These are phyloP conservation scores for Baronia brevicornis DNA, from an alignment of 2,888 invertebrate genomes.

Conservation along the genomic window DNA sequence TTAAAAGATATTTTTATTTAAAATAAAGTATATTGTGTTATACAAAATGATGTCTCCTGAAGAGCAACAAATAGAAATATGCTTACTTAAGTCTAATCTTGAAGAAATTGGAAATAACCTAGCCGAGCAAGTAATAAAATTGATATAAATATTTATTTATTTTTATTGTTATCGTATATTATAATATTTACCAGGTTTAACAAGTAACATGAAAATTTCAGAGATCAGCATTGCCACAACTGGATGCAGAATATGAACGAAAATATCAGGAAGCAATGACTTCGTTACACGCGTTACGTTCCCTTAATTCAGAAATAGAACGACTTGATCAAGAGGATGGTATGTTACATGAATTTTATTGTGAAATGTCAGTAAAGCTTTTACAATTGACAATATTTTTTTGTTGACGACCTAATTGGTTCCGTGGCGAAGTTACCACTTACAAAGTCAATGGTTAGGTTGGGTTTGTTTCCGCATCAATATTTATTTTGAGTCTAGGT, in stretches of 20 bases:
- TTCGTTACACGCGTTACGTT: constrained; percentile 35
- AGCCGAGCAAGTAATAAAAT: constrained; percentile 38
- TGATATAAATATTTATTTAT: constrained; percentile 7
- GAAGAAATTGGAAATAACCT: constrained; percentile 51
- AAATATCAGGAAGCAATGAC: constrained; percentile 41
- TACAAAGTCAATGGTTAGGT: too few species aligned
- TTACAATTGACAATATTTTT: too few species aligned
- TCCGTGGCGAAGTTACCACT: too few species aligned
- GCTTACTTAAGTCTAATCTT: constrained; percentile 49
- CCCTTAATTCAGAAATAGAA: constrained; percentile 39
- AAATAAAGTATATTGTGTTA: too few species aligned
- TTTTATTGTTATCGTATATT: constrained; percentile 3
- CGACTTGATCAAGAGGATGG: constrained; percentile 39
- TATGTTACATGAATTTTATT: constrained; percentile 20
- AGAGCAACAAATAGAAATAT: constrained; percentile 56
- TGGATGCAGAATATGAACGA: constrained; percentile 48
- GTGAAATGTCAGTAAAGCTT: too few species aligned
- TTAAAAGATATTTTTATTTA: too few species aligned
- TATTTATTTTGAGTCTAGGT: too few species aligned
- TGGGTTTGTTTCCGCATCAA: too few species aligned
- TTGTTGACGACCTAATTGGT: too few species aligned
- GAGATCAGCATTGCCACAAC: constrained; percentile 40
- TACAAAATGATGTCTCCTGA: constrained; percentile 52
- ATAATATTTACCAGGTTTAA: constrained; percentile 4
- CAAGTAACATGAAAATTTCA: constrained; percentile 19